Conservation (phyloP, 1,140 invertebrate genomes). For the Patella vulgata region DNA sequence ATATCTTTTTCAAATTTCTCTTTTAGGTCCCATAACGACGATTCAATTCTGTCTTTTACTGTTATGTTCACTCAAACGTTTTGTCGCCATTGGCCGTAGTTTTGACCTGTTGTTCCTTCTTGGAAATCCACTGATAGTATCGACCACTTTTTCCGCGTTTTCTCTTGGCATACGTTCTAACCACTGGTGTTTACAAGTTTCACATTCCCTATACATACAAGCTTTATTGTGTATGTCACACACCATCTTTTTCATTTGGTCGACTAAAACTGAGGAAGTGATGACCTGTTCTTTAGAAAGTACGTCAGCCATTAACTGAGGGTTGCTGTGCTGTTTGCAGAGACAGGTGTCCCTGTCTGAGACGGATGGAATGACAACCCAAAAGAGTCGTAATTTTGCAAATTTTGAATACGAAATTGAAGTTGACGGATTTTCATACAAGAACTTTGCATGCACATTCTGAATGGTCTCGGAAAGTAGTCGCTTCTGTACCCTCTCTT, state of each 20-base stretch:
- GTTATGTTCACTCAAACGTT: neutral
- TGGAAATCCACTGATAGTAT: no score
- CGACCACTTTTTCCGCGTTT: no score
- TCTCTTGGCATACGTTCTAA: no score
- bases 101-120: no score
- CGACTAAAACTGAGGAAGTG: slow-evolving; percentile 9
- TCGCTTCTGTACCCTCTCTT: no score
- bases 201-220: slow-evolving; percentile 26
- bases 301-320: no score
- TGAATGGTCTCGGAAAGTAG: no score
- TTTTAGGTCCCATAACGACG: neutral
- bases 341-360: slow-evolving; percentile 24
- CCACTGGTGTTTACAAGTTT: slow-evolving; percentile 11
- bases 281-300: slow-evolving; percentile 9
- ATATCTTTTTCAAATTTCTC: slow-evolving; percentile 4
- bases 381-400: slow-evolving; percentile 21
- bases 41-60: neutral
- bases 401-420: slow-evolving; percentile 20
- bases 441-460: slow-evolving; percentile 21
- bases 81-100: no score
- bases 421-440: slow-evolving; percentile 12
- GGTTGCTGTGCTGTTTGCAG: slow-evolving; percentile 32
- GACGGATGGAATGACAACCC: slow-evolving; percentile 16
- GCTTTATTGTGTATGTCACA: slow-evolving; percentile 10
- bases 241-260: slow-evolving; percentile 4